Base-by-base conservation (phyloP, 2,797 vertebrate genomes). In the Poecilia gillii region DNA sequence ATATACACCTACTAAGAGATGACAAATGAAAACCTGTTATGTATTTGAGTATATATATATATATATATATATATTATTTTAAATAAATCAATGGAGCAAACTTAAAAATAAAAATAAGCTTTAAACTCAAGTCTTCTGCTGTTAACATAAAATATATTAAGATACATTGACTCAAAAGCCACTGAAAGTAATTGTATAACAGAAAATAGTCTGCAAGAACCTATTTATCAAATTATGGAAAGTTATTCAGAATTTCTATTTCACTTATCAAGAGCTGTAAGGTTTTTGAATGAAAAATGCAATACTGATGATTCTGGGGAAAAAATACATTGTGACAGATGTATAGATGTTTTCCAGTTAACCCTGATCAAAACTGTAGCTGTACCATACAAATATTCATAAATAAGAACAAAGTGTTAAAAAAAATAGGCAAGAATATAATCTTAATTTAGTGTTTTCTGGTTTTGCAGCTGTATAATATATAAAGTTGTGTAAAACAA, bases 51-150 rank as follows among this genome's bases (percentile, higher is more conserved):
- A 41, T 41, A 41, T 39, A 39, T 41, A 53, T 53, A 53, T 55
- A 64, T 64, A 64, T 3, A 51, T 33, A 33, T 33, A 33, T 33
- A 53, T 25, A 53, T 53, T 16, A 62, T 62, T n/a, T 1, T 18
- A 31, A 51, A 45, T 53, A 33, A 11, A 78, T 33, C 28, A 72
- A n/a, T 3, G 55, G 70, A 11, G 8, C 39, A 72, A 74, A 68
- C 39, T 39, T 66, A 25, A 36, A 33, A 64, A 64, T 36, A 64
- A 64, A 64, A 64, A 36, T 3, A 64, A 39, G 62, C 77, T 59
- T 73, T 81, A 66, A 73, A 46, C 43, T 72, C 3, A 64, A 74
- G 45, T 71, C 46, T 8, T 75, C 4, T 77, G 28, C 55, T 39
- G n/a, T 82, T 72, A 31, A 47, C n/a, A 4, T 36, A 39, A 23